phyloP scores from a whole-genome alignment of 1,140 invertebrate genomes.

The Zaprionus tsacasi region DNA sequence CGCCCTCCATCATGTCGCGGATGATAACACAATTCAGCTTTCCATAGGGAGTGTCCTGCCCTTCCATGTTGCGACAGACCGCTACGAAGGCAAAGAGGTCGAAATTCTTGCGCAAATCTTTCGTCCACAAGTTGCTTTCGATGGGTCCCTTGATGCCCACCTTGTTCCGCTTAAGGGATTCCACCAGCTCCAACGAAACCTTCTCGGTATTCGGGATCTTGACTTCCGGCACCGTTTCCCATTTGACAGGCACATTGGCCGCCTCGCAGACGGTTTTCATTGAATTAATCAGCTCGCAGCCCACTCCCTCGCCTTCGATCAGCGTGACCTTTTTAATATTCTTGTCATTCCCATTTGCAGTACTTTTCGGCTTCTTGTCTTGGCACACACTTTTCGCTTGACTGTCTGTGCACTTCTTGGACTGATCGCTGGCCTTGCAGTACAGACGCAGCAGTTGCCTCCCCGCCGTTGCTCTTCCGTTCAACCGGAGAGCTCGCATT shows the following conservation, averaged over 20 bases:
- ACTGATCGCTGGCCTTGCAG: constrained; percentile 3
- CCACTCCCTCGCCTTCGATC: constrained; percentile 60
- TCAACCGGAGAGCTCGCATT: constrained; percentile 30
- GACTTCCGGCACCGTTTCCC: constrained; percentile 28
- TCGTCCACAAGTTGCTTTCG: constrained; percentile 6
- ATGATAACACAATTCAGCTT: constrained; percentile 54
- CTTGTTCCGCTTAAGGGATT: constrained; percentile 41
- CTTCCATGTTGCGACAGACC: constrained; percentile 41
- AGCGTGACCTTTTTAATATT: constrained; percentile 37
- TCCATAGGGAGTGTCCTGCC: constrained; percentile 39
- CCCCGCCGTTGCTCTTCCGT: neutral
- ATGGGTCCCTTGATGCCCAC: constrained; percentile 62
- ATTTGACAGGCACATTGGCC: constrained; percentile 54
- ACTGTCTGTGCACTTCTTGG: constrained; percentile 4
- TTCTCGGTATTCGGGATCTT: neutral
- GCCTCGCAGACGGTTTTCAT: constrained; percentile 31
- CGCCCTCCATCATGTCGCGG: constrained; percentile 64
- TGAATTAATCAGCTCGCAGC: constrained; percentile 46
- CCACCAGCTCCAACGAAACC: constrained; percentile 22
- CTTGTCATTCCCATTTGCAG: neutral
- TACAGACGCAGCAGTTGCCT: neutral
- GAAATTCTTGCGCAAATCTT: constrained; percentile 50
- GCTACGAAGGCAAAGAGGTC: constrained; percentile 56
- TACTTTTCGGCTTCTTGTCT: neutral
- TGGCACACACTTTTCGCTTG: constrained; percentile 14